Conservation (phyloP, 92 coral and sea anemone genomes). For the Isaurus tuberculatus region DNA sequence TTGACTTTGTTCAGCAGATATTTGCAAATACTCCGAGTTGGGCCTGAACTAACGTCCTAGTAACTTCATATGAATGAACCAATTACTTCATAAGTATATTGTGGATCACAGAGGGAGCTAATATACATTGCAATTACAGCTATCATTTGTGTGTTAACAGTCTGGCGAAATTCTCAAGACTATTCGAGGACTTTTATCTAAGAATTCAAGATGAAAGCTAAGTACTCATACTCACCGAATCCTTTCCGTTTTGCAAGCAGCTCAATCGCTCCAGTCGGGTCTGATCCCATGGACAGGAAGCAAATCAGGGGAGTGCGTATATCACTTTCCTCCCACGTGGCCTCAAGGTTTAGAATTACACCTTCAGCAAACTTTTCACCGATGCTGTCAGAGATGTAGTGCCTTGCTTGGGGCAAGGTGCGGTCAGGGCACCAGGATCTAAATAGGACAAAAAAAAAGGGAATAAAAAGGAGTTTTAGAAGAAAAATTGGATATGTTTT, state of each 20-base stretch:
- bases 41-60: no score
- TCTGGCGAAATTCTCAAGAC: neutral
- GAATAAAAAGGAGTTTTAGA: neutral
- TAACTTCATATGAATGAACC: no score
- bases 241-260: constrained; percentile 89
- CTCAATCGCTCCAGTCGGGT: constrained; percentile 91
- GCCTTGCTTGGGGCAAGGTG: constrained; percentile 89
- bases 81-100: no score
- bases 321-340: constrained; percentile 93
- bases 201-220: neutral
- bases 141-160: no score
- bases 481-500: neutral
- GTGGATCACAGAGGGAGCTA: no score
- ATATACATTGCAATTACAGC: no score
- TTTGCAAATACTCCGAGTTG: no score
- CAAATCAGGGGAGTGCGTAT: constrained; percentile 84
- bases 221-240: constrained; percentile 58
- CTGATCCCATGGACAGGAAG: constrained; percentile 94
- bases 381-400: constrained; percentile 86
- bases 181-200: neutral
- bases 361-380: constrained; percentile 93
- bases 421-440: constrained; percentile 97
- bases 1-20: no score
- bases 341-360: constrained; percentile 88
- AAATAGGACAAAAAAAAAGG: neutral